Evolutionary conservation across 2,888 invertebrate species (phyloP).

Genomic region (Portevinia maculata): DNA sequence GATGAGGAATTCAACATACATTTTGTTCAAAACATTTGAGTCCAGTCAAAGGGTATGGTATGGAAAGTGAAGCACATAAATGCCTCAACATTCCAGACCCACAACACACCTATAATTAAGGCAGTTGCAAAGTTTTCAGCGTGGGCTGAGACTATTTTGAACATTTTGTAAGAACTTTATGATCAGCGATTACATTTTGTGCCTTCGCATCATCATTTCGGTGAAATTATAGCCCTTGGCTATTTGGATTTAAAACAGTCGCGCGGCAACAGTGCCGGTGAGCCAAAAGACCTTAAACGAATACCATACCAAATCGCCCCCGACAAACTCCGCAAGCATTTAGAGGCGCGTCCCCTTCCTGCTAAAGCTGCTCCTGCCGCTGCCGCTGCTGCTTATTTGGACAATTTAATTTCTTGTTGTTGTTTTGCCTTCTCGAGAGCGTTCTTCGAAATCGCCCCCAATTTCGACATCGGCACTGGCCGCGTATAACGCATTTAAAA

Average conservation of each 20-base stretch:
- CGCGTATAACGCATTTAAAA: slow-evolving; percentile 73
- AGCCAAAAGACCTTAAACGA: slow-evolving; percentile 65
- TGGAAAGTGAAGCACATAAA: slow-evolving; percentile 73
- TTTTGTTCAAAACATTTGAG: slow-evolving; percentile 13
- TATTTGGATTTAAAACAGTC: slow-evolving; percentile 74
- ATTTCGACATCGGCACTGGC: slow-evolving; percentile 65
- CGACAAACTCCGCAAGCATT: slow-evolving; percentile 72
- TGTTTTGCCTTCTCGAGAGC: slow-evolving; percentile 49
- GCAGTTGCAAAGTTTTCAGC: slow-evolving; percentile 74
- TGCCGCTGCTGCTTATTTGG: slow-evolving; percentile 66
- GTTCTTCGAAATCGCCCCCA: slow-evolving; percentile 74
- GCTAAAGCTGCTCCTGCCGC: slow-evolving; percentile 19
- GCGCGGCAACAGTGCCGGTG: slow-evolving; percentile 46
- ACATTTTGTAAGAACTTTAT: slow-evolving; percentile 75
- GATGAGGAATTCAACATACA: slow-evolving; percentile 35
- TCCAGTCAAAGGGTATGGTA: slow-evolving; percentile 14
- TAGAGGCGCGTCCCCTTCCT: slow-evolving; percentile 55
- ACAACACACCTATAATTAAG: slow-evolving; percentile 74
- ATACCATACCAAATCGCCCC: slow-evolving; percentile 73
- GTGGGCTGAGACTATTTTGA: slow-evolving; percentile 75
- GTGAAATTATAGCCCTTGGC: slow-evolving; percentile 75
- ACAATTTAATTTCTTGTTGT: slow-evolving; percentile 70
- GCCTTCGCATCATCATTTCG: slow-evolving; percentile 74
- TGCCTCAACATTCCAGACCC: slow-evolving; percentile 69
- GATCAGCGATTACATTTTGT: slow-evolving; percentile 75